A percentile compares a stretch with the other conserved stretches of the same genome.
Conservation (phyloP, 2,113 vertebrate species). For the Clarias batrachus region DNA sequence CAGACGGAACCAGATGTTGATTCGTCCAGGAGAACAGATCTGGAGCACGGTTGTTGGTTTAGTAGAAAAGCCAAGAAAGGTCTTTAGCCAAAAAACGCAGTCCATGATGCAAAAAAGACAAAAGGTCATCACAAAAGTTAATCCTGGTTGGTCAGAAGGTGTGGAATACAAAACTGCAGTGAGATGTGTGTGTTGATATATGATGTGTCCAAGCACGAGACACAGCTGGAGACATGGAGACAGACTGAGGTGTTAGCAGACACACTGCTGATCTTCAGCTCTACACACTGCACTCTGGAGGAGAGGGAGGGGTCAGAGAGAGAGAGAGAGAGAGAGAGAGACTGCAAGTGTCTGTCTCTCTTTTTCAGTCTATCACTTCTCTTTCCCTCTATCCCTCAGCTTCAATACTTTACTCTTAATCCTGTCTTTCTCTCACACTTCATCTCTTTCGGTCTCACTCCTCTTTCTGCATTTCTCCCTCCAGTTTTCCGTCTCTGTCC, state of each 20-base stretch:
- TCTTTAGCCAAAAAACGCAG: background rate
- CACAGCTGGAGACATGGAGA: constrained; percentile 26
- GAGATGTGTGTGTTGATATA: background rate
- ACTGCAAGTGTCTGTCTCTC: background rate
- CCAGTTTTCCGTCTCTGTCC: background rate
- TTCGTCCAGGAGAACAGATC: background rate
- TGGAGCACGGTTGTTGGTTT: background rate
- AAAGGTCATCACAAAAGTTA: background rate
- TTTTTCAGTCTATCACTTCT: background rate
- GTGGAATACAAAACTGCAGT: background rate
- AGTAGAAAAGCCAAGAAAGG: background rate
- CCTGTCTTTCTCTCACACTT: background rate
- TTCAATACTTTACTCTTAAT: constrained; percentile 7
- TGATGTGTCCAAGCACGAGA: background rate
- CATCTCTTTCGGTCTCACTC: background rate
- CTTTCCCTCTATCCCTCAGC: constrained; percentile 53
- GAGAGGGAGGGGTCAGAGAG: constrained; percentile 29
- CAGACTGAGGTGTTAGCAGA: constrained; percentile 9
- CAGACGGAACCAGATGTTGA: background rate
- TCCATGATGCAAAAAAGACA: background rate
- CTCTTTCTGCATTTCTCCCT: background rate
- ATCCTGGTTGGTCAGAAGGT: background rate
- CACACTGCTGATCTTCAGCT: constrained; percentile 16
- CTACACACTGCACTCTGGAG: constrained; percentile 15
- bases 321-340: constrained; percentile 12